These are phyloP conservation scores for Paramormyrops kingsleyae DNA, from an alignment of 2,113 vertebrate genomes.

Conservation along the genomic window DNA sequence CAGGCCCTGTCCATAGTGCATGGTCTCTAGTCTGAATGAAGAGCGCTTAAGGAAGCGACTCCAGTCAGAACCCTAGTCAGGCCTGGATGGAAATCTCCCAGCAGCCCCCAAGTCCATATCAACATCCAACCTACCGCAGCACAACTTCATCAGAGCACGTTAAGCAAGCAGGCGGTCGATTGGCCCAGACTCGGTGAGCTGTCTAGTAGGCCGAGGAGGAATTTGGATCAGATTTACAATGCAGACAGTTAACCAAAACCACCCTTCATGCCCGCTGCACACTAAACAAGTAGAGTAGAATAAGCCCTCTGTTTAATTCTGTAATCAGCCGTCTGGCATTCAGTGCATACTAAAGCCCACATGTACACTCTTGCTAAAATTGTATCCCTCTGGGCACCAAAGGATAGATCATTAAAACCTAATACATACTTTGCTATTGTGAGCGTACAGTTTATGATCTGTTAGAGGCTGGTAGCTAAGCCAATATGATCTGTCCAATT, in stretches of 20 bases:
- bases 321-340: conserved; percentile 30
- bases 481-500: background rate
- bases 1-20: background rate
- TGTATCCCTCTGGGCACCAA: conserved; percentile 3
- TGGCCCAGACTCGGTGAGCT: conserved; percentile 15
- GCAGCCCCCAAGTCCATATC: background rate
- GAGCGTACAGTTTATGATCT: background rate
- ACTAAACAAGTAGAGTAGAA: conserved; percentile 24
- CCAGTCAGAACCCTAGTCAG: background rate
- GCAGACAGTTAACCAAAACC: conserved; percentile 46
- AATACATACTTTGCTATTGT: background rate
- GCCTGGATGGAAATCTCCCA: background rate
- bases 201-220: conserved; percentile 30
- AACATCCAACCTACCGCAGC: background rate
- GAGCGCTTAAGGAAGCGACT: background rate
- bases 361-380: conserved; percentile 10
- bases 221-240: conserved; percentile 37
- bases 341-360: background rate
- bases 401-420: background rate
- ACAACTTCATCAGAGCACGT: background rate
- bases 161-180: background rate
- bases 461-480: background rate
- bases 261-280: conserved; percentile 29
- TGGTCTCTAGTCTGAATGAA: background rate
- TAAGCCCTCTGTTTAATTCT: conserved; percentile 26